Conservation (phyloP, 1,140 invertebrate genomes). For the Magallana ariakensis region DNA sequence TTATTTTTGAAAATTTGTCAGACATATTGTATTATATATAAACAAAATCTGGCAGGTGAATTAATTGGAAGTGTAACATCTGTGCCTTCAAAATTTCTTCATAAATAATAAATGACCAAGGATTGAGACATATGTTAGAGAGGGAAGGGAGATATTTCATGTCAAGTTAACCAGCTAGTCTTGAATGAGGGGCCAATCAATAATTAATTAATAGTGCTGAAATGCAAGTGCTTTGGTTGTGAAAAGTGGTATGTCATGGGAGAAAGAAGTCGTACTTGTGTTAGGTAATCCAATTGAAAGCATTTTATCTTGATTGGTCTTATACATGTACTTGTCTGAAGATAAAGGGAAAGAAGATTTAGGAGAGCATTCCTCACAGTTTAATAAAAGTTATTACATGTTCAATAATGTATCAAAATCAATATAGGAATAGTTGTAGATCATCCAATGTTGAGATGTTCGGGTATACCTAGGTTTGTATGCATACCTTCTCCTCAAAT, state of each 20-base stretch:
- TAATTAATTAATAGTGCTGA: background rate
- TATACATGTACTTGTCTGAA: too few species aligned
- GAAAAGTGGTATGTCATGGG: background rate
- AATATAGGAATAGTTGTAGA: too few species aligned
- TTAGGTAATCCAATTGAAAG: too few species aligned
- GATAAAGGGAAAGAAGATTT: too few species aligned
- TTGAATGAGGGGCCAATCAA: conserved; percentile 3
- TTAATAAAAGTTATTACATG: too few species aligned
- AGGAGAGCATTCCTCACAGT: too few species aligned
- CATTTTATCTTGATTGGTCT: too few species aligned
- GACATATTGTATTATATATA: background rate
- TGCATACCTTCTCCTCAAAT: too few species aligned
- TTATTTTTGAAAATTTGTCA: background rate
- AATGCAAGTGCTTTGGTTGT: background rate
- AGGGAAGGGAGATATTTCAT: background rate
- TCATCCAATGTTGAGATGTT: too few species aligned
- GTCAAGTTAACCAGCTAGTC: background rate
- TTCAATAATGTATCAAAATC: too few species aligned
- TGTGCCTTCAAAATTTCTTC: background rate
- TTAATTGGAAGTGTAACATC: background rate
- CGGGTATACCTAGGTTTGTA: too few species aligned
- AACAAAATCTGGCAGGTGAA: background rate
- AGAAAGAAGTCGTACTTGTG: background rate
- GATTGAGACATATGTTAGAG: background rate
- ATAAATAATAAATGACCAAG: background rate